phyloP scores from a whole-genome alignment of 2,888 invertebrate species.

The Nineta flava region DNA sequence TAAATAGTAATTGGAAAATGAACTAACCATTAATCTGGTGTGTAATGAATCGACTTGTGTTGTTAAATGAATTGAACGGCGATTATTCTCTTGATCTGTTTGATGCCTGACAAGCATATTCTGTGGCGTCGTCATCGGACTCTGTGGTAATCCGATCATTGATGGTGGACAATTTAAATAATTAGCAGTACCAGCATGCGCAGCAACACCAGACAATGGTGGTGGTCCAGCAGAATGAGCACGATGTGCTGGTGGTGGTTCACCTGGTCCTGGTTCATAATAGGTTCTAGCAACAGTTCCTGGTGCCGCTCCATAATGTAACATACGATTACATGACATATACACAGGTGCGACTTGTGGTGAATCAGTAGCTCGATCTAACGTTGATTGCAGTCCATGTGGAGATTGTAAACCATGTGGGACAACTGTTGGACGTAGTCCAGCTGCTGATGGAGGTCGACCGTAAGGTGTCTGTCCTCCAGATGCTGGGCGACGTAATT shows the following conservation, averaged over 20 bases:
- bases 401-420: slow-evolving; percentile 55
- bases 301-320: slow-evolving; percentile 28
- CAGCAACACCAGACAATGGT: slow-evolving; percentile 19
- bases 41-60: slow-evolving; percentile 65
- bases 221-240: slow-evolving; percentile 26
- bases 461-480: slow-evolving; percentile 23
- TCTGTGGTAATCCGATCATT: slow-evolving; percentile 21
- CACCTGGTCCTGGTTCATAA: slow-evolving; percentile 40
- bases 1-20: too few species aligned
- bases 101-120: slow-evolving; percentile 17
- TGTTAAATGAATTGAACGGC: slow-evolving; percentile 20
- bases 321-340: slow-evolving; percentile 32
- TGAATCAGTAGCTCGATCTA: slow-evolving; percentile 50
- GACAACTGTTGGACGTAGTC: slow-evolving; percentile 41
- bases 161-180: slow-evolving; percentile 24
- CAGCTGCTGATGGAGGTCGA: slow-evolving; percentile 19
- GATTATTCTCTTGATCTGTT: slow-evolving; percentile 15
- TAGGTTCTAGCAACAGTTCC: slow-evolving; percentile 23
- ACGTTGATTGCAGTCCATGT: slow-evolving; percentile 50
- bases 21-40: slow-evolving; percentile 49
- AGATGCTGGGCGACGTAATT: slow-evolving; percentile 43
- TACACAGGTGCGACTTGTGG: slow-evolving; percentile 55
- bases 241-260: slow-evolving; percentile 44
- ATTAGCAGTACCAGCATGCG: slow-evolving; percentile 15
- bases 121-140: too few species aligned